These are phyloP conservation scores for Sebastiscus albofasciatus DNA, from an alignment of 2,797 vertebrate species.

Conservation along the genomic window DNA sequence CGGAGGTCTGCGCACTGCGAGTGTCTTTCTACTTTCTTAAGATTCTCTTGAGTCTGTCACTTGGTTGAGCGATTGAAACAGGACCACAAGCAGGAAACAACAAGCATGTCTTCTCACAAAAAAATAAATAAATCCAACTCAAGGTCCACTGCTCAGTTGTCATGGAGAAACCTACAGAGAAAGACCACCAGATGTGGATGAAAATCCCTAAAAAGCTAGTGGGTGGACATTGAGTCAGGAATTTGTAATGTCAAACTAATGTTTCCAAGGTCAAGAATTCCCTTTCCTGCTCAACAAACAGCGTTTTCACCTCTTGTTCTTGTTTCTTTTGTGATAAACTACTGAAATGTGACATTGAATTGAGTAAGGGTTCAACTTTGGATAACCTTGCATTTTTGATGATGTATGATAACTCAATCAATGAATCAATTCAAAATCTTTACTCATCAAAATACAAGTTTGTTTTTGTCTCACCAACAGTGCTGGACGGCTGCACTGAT, in stretches of 20 bases:
- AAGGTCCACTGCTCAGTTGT: neutral
- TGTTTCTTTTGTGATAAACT: neutral
- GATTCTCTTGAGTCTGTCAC: rapidly evolving
- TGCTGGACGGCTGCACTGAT: constrained; percentile 80
- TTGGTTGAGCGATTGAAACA: rapidly evolving
- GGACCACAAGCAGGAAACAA: no score
- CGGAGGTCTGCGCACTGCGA: no score
- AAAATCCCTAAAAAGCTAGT: neutral
- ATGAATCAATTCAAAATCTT: neutral
- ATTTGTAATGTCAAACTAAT: neutral
- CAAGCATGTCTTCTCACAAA: no score
- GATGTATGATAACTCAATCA: no score
- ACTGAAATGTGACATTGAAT: no score
- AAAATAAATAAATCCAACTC: no score
- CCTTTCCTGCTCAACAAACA: neutral
- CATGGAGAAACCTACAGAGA: neutral
- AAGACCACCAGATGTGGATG: neutral
- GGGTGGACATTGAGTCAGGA: neutral
- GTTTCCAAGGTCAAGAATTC: neutral
- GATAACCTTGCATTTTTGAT: neutral
- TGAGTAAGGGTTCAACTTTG: neutral
- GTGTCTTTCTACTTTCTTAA: no score
- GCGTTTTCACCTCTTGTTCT: neutral
- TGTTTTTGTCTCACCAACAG: constrained; percentile 79
- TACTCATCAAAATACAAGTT: neutral